Evolutionary conservation across 1,140 invertebrate species (phyloP).

Genomic region (honey bee (Apis mellifera)): Amel_HAv3.1 CM009931.2:15495001-15495500

Average conservation of each 20-base stretch:
- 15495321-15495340: slow-evolving; percentile 70
- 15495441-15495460: slow-evolving; percentile 52
- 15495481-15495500: slow-evolving; percentile 25
- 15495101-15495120: not conserved
- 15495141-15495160: not conserved
- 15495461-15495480: slow-evolving; percentile 1
- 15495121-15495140: not conserved
- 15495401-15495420: slow-evolving; percentile 43
- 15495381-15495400: slow-evolving; percentile 73
- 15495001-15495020: not conserved
- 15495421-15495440: slow-evolving; percentile 56
- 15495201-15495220: too few relatives aligned
- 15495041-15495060: not conserved
- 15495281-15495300: slow-evolving; percentile 58
- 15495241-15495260: not conserved
- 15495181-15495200: too few relatives aligned
- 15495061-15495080: not conserved
- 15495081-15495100: not conserved
- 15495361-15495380: slow-evolving; percentile 60
- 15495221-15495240: too few relatives aligned
- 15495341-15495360: slow-evolving; percentile 77
- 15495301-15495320: slow-evolving; percentile 40
- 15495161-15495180: too few relatives aligned
- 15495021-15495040: not conserved
- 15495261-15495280: slow-evolving; percentile 52